Base-by-base conservation (phyloP, 53 echinoderm and acorn worm species). In the Luidia sarsii region DNA sequence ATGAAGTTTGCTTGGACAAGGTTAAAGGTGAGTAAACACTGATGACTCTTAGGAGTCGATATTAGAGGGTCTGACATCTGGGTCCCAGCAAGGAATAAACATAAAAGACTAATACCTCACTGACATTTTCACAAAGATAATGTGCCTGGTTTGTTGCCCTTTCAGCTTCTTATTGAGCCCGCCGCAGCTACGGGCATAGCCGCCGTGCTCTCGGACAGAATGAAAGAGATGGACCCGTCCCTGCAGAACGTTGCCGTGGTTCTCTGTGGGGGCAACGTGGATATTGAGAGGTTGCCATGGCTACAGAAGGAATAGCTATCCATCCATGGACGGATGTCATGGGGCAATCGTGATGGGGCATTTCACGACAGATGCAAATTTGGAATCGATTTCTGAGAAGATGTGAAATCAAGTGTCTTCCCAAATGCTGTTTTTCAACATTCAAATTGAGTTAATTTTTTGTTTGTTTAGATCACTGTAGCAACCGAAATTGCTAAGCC, bases 1-100 rank as follows among this genome's bases (percentile, higher is more conserved):
- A 93, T 93, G 93, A 86, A 90, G 45, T 92, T 93, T 74, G 77
- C 93, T 18, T 89, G 89, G 93, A 87, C 83, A 54, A 77, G 89
- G 70, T 68, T 93, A 63, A 93, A 93, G 89, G 93, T 90, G 66
- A 46, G 63, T 45, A n/a, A n/a, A n/a, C n/a, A n/a, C n/a, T n/a
- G n/a, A n/a, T n/a, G n/a, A n/a, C n/a, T n/a, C n/a, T n/a, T 3
- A 21, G 0, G 8, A 54, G 9, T 54, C n/a, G 1, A 22, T 21
- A 7, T 24, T 3, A 54, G 54, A n/a, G n/a, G n/a, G n/a, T n/a
- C n/a, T n/a, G n/a, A n/a, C n/a, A n/a, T n/a, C n/a, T n/a, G n/a
- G n/a, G 46, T 45, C 7, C 14, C 46, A 7, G 14, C 46, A 45
- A 45, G 46, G 14, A 45, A 45, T 14, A 45, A n/a, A n/a, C n/a